Percentiles rank a stretch among this genome's conserved stretches.
phyloP scores from a whole-genome alignment of 2,888 invertebrate species.

The Ophion ellenae region DNA sequence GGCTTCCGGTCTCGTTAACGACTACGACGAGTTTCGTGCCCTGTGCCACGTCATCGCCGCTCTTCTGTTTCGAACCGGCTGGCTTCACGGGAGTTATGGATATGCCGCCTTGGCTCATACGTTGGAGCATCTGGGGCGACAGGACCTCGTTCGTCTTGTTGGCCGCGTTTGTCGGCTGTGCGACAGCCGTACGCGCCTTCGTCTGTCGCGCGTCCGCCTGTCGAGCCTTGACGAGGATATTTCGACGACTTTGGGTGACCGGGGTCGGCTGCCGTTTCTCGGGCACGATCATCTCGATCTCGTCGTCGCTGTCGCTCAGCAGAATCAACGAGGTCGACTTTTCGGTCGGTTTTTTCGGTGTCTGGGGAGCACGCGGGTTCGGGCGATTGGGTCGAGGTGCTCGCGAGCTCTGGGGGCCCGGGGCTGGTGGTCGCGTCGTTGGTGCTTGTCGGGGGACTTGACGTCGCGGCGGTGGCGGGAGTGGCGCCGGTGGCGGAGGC shows the following conservation, averaged over 20 bases:
- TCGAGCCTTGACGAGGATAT: conserved; percentile 16
- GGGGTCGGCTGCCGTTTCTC: conserved; percentile 66
- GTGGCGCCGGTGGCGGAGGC: background rate
- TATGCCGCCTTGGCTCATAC: conserved; percentile 81
- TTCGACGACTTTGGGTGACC: conserved; percentile 45
- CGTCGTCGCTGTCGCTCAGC: conserved; percentile 81
- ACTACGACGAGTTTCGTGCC: conserved; percentile 80
- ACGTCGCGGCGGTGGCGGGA: conserved; percentile 10
- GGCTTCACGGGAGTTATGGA: conserved; percentile 80
- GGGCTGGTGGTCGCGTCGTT: background rate
- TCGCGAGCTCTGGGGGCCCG: conserved; percentile 4
- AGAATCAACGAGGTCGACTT: conserved; percentile 80
- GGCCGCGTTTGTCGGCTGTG: conserved; percentile 64
- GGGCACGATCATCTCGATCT: conserved; percentile 81
- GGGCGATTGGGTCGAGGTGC: conserved; percentile 36
- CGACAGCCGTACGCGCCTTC: background rate
- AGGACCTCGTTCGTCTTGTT: conserved; percentile 67
- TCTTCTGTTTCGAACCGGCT: conserved; percentile 65
- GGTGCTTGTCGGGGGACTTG: conserved; percentile 31
- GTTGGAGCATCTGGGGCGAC: conserved; percentile 79
- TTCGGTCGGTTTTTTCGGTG: conserved; percentile 33
- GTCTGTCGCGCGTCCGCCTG: background rate
- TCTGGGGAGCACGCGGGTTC: conserved; percentile 30
- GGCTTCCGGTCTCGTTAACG: conserved; percentile 82
- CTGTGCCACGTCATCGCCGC: conserved; percentile 57